phyloP scores from a whole-genome alignment of 2,797 vertebrate genomes.

The Cyclopterus lumpus region DNA sequence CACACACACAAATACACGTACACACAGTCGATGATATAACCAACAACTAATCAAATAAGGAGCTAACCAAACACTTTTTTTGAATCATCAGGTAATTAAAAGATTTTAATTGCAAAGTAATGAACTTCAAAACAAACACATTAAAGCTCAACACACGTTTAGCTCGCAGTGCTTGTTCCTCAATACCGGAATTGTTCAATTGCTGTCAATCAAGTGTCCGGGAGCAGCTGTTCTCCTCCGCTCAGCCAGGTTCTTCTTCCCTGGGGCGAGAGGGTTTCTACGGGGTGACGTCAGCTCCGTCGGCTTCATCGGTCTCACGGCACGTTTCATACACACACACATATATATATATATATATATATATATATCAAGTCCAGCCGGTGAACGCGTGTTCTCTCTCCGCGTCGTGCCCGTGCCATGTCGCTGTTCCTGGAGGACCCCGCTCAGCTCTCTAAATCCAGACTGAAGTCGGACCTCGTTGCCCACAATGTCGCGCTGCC shows the following conservation, averaged over 20 bases:
- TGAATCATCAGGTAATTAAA: background rate
- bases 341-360: no score
- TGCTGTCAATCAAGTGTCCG: slow-evolving; percentile 69
- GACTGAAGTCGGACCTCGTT: slow-evolving; percentile 79
- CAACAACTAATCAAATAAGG: background rate
- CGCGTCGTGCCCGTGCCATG: slow-evolving; percentile 65
- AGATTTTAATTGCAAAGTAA: background rate
- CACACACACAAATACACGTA: background rate
- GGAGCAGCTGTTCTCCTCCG: slow-evolving; percentile 71
- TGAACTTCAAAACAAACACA: background rate
- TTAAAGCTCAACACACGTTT: no score
- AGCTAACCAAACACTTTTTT: background rate
- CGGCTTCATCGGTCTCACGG: background rate
- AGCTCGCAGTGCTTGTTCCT: background rate
- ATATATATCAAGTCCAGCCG: no score
- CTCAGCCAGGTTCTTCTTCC: background rate
- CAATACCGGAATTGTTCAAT: background rate
- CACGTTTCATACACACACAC: no score
- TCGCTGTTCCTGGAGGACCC: slow-evolving; percentile 77
- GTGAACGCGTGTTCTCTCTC: background rate
- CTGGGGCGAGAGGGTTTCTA: background rate
- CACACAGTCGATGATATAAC: background rate
- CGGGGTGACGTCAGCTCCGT: slow-evolving; percentile 4
- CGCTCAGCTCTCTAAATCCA: slow-evolving; percentile 75
- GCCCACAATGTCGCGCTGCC: slow-evolving; percentile 81